Evolutionary conservation across 2,797 vertebrate genomes (phyloP), one percentile per base, ranked within the genome.

Genomic region (Centropyge bicolor): DNA sequence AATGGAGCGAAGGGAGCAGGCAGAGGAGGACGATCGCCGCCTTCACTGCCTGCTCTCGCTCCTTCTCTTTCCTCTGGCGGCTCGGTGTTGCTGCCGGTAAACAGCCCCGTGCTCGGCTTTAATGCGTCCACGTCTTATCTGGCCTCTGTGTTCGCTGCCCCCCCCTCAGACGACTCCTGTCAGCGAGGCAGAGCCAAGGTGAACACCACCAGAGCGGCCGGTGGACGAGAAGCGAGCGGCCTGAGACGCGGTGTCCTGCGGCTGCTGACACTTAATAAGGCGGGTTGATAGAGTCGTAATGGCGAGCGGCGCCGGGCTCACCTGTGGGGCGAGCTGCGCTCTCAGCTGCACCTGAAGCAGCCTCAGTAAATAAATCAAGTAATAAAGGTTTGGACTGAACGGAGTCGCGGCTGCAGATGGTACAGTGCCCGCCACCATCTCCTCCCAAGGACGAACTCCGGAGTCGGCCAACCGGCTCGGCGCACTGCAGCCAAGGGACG

Each of bases 321-420:
- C 80, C 82, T 77, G 77, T 40, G 75, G 51, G 76, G 48, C 9
- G n/a, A 61, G 51, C 60, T 11, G 83, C 79, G 52, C 83, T 74
- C 60, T 45, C 17, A 14, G 72, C 6, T 35, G 66, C 78, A 82
- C 83, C 81, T 83, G 78, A 62, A 69, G 55, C 74, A 61, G 71
- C 48, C 78, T 63, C 41, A 74, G 82, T 81, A 74, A 87, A 91
- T 86, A 87, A 83, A 83, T 86, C 8, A 36, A 51, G 68, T 54
- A 66, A 84, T 81, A 85, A 82, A 88, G 76, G 75, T 55, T 69
- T 5, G 31, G 40, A 27, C 22, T 54, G 86, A 71, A 74, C 35
- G 56, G 67, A 68, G 46, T 40, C 0, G 3, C 0, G 4, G 45
- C 69, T 70, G 69, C 78, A 79, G 65, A 82, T 60, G 79, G 66